Conservation (phyloP, 1,140 invertebrate species). For the Anastrepha obliqua region DNA sequence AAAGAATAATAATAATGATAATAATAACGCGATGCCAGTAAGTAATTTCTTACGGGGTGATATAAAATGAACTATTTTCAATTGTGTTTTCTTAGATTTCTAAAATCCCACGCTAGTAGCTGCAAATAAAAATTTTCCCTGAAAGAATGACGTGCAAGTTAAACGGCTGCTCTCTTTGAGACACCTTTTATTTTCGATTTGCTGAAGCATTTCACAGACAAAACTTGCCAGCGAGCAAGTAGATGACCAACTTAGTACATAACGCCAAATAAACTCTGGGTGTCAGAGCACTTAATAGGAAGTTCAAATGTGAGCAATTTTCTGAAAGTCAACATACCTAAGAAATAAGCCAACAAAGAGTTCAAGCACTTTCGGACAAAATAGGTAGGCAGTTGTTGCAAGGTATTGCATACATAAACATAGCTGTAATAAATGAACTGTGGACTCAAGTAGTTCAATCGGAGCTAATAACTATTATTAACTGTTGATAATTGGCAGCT, state of each 20-base stretch:
- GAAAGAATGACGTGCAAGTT: too few relatives aligned
- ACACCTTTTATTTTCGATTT: not conserved
- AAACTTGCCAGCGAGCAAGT: slow-evolving; percentile 14
- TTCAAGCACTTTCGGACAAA: not conserved
- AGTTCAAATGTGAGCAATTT: slow-evolving; percentile 26
- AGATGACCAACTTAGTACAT: not conserved
- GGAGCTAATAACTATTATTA: not conserved
- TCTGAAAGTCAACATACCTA: not conserved
- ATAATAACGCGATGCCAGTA: too few relatives aligned
- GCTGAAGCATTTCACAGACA: not conserved
- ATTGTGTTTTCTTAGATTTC: too few relatives aligned
- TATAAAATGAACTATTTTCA: too few relatives aligned
- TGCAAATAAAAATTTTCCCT: too few relatives aligned
- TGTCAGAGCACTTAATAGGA: slow-evolving; percentile 1
- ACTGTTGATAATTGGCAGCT: too few relatives aligned
- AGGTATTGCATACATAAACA: not conserved
- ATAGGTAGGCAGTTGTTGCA: not conserved
- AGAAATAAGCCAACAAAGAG: not conserved
- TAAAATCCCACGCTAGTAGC: too few relatives aligned
- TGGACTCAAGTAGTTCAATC: not conserved
- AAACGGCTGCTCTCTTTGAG: not conserved
- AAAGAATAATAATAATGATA: too few relatives aligned
- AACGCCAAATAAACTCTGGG: slow-evolving; percentile 9
- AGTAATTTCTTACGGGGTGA: too few relatives aligned
- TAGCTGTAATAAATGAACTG: not conserved